Conservation (phyloP, 2,113 vertebrate genomes). For the Cyphomyrus plagiostoma region DNA sequence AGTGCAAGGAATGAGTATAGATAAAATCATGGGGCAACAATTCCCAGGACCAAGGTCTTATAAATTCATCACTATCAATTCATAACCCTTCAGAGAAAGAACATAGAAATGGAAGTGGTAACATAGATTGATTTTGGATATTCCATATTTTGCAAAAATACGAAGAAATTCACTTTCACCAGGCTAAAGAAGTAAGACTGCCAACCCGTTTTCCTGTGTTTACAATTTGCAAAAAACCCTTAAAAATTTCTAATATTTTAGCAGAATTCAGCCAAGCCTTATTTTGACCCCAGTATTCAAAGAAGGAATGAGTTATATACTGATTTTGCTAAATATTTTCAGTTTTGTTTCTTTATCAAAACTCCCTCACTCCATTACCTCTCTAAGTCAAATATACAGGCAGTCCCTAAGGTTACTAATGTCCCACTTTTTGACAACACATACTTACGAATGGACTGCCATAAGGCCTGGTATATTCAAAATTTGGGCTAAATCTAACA, state of each 20-base stretch:
- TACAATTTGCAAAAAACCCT: background rate
- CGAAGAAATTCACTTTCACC: background rate
- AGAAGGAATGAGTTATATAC: background rate
- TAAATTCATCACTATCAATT: background rate
- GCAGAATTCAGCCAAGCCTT: background rate
- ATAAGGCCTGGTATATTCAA: background rate
- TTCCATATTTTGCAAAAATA: slow-evolving; percentile 4
- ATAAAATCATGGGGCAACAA: slow-evolving; percentile 12
- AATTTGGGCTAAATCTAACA: background rate
- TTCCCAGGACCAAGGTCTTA: background rate
- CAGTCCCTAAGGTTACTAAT: background rate
- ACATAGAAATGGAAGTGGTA: background rate
- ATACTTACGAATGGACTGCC: background rate
- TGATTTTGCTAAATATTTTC: background rate
- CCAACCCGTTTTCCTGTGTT: background rate
- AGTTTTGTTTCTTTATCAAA: background rate
- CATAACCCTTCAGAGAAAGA: background rate
- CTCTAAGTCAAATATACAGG: background rate
- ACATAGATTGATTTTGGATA: slow-evolving; percentile 10
- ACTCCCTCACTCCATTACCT: background rate
- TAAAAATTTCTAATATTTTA: background rate
- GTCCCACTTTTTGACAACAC: background rate
- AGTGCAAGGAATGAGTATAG: slow-evolving; percentile 16
- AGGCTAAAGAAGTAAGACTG: background rate
- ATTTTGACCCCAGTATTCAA: background rate